Conservation (phyloP, 2,888 invertebrate species). For the Candidula unifasciata region DNA sequence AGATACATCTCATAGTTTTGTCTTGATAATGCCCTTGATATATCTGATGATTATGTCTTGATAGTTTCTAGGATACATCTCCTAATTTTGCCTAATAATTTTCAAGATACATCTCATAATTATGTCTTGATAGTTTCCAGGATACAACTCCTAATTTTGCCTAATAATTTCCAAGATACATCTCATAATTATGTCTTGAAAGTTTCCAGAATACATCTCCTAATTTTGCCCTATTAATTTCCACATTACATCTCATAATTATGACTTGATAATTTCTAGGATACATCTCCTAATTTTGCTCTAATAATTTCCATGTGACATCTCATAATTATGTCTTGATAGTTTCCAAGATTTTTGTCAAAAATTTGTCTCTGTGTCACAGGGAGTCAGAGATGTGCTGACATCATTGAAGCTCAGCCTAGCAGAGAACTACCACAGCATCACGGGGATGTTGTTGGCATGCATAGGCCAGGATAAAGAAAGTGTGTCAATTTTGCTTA, state of each 20-base stretch:
- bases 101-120: not conserved
- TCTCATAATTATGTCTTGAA: not conserved
- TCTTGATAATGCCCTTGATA: not conserved
- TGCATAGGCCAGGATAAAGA: conserved; percentile 67
- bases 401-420: conserved; percentile 66
- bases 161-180: not conserved
- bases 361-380: not conserved
- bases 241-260: not conserved
- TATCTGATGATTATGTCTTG: not conserved
- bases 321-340: not conserved
- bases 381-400: conserved; percentile 68
- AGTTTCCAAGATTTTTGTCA: not conserved
- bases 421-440: conserved; percentile 58
- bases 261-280: no score
- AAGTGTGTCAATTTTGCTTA: conserved; percentile 52
- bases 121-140: not conserved
- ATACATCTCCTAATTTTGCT: no score
- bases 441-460: conserved; percentile 69
- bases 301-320: not conserved
- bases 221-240: not conserved
- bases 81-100: no score
- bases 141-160: not conserved
- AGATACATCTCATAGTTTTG: not conserved
- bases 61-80: not conserved
- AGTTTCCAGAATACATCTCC: not conserved